phyloP scores from a whole-genome alignment of 2,888 invertebrate genomes.

The Steinernema carpocapsae region DNA sequence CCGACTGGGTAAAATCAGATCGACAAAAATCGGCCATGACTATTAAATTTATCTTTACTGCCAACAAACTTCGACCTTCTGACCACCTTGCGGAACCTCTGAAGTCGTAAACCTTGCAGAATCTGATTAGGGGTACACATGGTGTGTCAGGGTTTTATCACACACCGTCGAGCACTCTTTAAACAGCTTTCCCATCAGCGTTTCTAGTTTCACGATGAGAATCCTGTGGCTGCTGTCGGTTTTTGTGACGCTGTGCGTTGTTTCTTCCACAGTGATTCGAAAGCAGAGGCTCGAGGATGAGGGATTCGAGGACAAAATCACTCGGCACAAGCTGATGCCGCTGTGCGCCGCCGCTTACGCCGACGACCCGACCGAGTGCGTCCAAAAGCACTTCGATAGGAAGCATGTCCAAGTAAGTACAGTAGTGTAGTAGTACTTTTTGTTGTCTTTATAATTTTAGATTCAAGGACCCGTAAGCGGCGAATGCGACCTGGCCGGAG shows the following conservation, averaged over 20 bases:
- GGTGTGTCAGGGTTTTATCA: conserved; percentile 3
- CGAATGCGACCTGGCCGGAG: conserved; percentile 46
- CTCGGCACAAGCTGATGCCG: conserved; percentile 33
- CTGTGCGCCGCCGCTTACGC: conserved; percentile 40
- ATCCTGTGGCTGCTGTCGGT: neutral
- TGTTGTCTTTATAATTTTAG: conserved; percentile 39
- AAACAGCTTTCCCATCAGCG: too few relatives aligned
- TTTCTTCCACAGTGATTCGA: neutral
- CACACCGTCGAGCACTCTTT: neutral
- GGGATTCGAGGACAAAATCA: neutral
- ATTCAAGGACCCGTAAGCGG: conserved; percentile 46
- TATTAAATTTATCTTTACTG: too few relatives aligned
- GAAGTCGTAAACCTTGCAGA: too few relatives aligned
- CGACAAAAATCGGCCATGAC: too few relatives aligned
- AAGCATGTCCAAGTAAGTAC: neutral
- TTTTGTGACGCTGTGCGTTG: neutral
- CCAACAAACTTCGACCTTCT: too few relatives aligned
- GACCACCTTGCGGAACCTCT: too few relatives aligned
- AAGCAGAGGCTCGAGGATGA: neutral
- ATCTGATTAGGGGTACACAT: too few relatives aligned
- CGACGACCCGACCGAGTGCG: neutral
- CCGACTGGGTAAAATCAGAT: too few relatives aligned
- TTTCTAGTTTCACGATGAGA: neutral
- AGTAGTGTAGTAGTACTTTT: neutral
- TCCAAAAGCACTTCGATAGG: conserved; percentile 4